These are phyloP conservation scores for Gasterosteus aculeatus DNA, from an alignment of 2,113 vertebrate genomes.

Conservation along the genomic window DNA sequence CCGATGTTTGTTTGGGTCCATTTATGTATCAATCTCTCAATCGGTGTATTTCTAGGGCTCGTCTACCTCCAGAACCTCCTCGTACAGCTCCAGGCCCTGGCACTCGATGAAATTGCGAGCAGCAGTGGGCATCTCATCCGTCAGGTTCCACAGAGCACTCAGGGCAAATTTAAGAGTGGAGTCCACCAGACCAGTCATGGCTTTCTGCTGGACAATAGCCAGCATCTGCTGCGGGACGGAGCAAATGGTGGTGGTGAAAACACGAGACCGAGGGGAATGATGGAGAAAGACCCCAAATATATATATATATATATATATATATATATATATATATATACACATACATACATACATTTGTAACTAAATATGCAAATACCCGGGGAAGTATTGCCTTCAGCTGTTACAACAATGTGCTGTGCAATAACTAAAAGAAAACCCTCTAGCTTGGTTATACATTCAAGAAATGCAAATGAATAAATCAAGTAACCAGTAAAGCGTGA, in stretches of 20 bases:
- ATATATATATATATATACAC: background rate
- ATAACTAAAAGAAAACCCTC: constrained; percentile 6
- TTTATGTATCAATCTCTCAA: background rate
- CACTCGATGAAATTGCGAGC: constrained; percentile 92
- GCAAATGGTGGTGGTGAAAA: constrained; percentile 6
- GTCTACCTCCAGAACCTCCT: constrained; percentile 91
- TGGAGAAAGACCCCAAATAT: background rate
- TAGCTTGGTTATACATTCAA: constrained; percentile 12
- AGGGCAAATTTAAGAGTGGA: constrained; percentile 92
- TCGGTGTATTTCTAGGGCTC: background rate
- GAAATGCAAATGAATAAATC: constrained; percentile 20
- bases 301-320: background rate
- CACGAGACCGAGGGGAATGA: background rate
- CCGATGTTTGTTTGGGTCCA: background rate
- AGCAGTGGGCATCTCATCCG: constrained; percentile 90
- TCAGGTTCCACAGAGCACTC: constrained; percentile 95
- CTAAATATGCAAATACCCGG: background rate
- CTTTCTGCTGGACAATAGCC: constrained; percentile 93
- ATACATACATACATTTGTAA: background rate
- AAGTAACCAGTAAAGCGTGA: constrained; percentile 31
- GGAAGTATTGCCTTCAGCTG: background rate
- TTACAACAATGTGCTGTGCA: background rate
- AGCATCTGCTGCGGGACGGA: constrained; percentile 86
- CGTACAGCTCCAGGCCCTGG: constrained; percentile 92
- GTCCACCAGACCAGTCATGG: constrained; percentile 89